phyloP scores from a whole-genome alignment of 2,888 invertebrate genomes.

The Punctoribates punctum region DNA sequence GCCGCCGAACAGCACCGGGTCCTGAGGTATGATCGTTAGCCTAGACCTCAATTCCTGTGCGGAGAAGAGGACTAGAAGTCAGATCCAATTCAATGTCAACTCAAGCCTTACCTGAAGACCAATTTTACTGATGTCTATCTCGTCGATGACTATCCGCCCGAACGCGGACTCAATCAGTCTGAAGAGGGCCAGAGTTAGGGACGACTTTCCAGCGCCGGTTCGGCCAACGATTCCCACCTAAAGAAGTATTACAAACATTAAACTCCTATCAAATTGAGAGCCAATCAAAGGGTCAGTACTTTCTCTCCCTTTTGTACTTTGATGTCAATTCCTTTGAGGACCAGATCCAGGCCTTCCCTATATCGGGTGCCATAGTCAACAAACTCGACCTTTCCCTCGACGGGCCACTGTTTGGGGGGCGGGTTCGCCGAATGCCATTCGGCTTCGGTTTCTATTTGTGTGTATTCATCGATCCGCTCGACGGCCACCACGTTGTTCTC shows the following conservation, averaged over 20 bases:
- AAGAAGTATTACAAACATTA: not conserved
- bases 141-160: conserved; percentile 53
- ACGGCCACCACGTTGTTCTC: conserved; percentile 61
- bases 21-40: conserved; percentile 62
- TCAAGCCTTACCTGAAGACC: conserved; percentile 47
- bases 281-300: not conserved
- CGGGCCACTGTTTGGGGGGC: conserved; percentile 53
- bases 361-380: conserved; percentile 43
- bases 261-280: not conserved
- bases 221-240: conserved; percentile 31
- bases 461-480: conserved; percentile 59
- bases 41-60: conserved; percentile 52
- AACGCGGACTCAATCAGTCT: conserved; percentile 52
- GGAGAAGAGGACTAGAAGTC: not conserved
- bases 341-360: conserved; percentile 19
- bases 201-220: conserved; percentile 35
- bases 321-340: conserved; percentile 25
- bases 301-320: conserved; percentile 34
- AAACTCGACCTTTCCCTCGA: conserved; percentile 48
- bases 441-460: conserved; percentile 48
- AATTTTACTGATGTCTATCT: conserved; percentile 51
- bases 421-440: conserved; percentile 3
- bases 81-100: not conserved
- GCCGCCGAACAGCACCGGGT: conserved; percentile 91
- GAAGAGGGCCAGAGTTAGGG: conserved; percentile 50